A percentile compares a stretch with the other conserved stretches of the same genome.
Evolutionary conservation across 2,888 invertebrate species (phyloP).

Genomic region (Sesia bembeciformis): DNA sequence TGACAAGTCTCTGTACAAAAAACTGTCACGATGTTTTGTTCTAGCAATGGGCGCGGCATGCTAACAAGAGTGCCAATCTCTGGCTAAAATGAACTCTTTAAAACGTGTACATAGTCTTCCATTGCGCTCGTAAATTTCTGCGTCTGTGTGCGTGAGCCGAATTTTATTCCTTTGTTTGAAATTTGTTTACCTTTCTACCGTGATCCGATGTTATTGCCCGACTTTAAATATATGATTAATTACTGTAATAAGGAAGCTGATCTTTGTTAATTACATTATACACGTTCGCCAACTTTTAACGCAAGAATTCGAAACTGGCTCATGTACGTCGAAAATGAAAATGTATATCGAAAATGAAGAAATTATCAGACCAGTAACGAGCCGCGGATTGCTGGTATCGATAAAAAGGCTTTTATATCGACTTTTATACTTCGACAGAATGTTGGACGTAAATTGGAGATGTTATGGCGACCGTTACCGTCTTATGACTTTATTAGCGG

Average conservation of each 20-base stretch:
- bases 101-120: too few relatives aligned
- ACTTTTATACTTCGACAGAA: constrained; percentile 47
- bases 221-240: not conserved
- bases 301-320: constrained; percentile 32
- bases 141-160: too few relatives aligned
- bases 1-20: too few relatives aligned
- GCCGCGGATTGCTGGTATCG: constrained; percentile 42
- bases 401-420: constrained; percentile 56
- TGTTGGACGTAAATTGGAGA: constrained; percentile 49
- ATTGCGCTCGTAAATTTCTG: too few relatives aligned
- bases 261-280: constrained; percentile 25
- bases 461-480: constrained; percentile 33
- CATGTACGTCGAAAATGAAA: constrained; percentile 22
- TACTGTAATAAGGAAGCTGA: constrained; percentile 18
- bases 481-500: constrained; percentile 47
- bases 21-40: too few relatives aligned
- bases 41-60: too few relatives aligned
- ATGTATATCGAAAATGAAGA: constrained; percentile 47
- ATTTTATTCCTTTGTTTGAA: too few relatives aligned
- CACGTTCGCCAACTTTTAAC: constrained; percentile 18
- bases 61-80: too few relatives aligned
- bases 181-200: too few relatives aligned
- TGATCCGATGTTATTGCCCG: too few relatives aligned
- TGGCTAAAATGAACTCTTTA: too few relatives aligned
- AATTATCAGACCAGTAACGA: constrained; percentile 48